Base-by-base conservation (phyloP, 2,888 invertebrate genomes). In the Dyspetes luteomarginatus region DNA sequence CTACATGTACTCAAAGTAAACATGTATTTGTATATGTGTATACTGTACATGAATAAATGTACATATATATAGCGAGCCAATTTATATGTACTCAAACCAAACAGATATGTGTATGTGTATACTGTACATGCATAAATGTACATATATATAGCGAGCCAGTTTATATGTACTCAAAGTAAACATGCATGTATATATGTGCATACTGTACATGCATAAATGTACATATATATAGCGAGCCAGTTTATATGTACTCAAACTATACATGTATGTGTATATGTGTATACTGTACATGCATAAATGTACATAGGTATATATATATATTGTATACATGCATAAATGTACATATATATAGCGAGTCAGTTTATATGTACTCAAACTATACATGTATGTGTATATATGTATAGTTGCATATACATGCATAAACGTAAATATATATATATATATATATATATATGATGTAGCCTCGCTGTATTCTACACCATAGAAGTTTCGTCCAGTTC, bases 401-500 rank as follows among this genome's bases (percentile, higher is more conserved):
- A 36, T 36, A 36, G 7, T 4, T 28, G 5, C 5, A 28, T 5
- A 28, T 28, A 3, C 5, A 28, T 28, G 5, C 5, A 36, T 36
- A 36, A 12, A 9, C 4, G 12, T 7, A 0, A 7, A 36, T 36
- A 36, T 7, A 36, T 36, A 36, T 5, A 36, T 36, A 36, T 36
- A n/a, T n/a, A n/a, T 36, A 12, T 36, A 1, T 36, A 36, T 36
- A 36, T 36, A 7, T 7, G 36, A 12, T 36, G 12, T 36, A 36
- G 36, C 36, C 36, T 36, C 36, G 36, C n/a, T n/a, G n/a, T n/a
- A n/a, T n/a, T n/a, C 43, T 17, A 43, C 56, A 65, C 71, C 48
- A 64, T 69, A 64, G 15, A 77, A 81, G 22, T 81, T 81, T 81
- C 62, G 73, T 77, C 81, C 81, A 36, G 64, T 73, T 64, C 58